phyloP scores from a whole-genome alignment of 2,888 invertebrate species.

The Oxyteleia sp. region DNA sequence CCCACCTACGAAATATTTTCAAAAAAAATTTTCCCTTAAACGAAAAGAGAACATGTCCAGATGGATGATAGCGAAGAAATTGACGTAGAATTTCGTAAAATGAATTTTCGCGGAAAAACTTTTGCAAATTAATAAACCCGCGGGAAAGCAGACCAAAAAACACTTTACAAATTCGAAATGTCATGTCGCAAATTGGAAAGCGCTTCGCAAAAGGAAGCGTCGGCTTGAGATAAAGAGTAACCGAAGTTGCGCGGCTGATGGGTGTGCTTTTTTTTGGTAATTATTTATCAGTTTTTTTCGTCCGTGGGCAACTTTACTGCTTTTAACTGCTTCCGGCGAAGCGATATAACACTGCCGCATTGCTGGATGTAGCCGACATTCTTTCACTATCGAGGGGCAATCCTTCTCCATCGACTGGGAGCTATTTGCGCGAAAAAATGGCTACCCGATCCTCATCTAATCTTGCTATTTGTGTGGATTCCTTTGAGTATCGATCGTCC shows the following conservation, averaged over 20 bases:
- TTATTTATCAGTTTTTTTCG: slow-evolving; percentile 72
- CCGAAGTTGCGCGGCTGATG: slow-evolving; percentile 70
- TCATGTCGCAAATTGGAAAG: slow-evolving; percentile 35
- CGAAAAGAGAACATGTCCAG: no score
- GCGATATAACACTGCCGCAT: slow-evolving; percentile 57
- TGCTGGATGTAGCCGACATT: slow-evolving; percentile 69
- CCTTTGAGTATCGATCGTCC: slow-evolving; percentile 74
- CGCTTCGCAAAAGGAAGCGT: slow-evolving; percentile 12
- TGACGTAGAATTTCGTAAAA: no score
- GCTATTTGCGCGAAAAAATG: slow-evolving; percentile 77
- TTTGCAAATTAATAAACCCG: not conserved
- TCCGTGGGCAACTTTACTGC: slow-evolving; percentile 59
- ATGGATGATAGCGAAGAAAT: no score
- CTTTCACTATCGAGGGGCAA: slow-evolving; percentile 73
- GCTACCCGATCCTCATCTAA: slow-evolving; percentile 77
- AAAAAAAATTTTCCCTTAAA: no score
- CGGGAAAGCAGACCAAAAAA: not conserved
- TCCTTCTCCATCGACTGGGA: slow-evolving; percentile 72
- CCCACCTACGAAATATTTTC: no score
- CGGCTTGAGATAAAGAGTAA: slow-evolving; percentile 47
- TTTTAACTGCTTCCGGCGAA: slow-evolving; percentile 59
- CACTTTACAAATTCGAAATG: slow-evolving; percentile 9
- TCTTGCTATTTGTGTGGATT: slow-evolving; percentile 79
- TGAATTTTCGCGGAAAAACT: slow-evolving; percentile 1
- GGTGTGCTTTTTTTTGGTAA: slow-evolving; percentile 69